Percentiles rank a stretch among this genome's conserved stretches.
Conservation (phyloP, 2,888 invertebrate genomes). For the Chamaedrilus cognettii region DNA sequence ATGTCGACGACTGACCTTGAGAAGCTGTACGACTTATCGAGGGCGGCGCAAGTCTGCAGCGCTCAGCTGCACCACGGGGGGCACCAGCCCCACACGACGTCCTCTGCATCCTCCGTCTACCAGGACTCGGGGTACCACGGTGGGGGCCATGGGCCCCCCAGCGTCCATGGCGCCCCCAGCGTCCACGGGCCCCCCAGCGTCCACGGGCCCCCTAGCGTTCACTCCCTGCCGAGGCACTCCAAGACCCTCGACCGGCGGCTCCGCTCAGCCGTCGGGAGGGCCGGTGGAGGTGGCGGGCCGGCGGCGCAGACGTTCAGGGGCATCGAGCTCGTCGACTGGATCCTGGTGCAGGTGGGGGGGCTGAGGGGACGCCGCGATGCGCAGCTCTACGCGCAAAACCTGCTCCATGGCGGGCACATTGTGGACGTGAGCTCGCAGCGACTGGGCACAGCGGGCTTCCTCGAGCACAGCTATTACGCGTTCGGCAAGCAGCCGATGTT, state of each 20-base stretch:
- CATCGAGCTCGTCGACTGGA: constrained; percentile 22
- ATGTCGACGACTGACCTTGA: constrained; percentile 6
- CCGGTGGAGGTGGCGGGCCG: background rate
- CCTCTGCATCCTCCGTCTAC: constrained; percentile 10
- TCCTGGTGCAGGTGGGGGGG: constrained; percentile 17
- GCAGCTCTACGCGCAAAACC: constrained; percentile 18
- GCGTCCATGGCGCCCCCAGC: background rate
- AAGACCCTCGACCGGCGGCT: constrained; percentile 9
- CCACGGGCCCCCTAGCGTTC: background rate
- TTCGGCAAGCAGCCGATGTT: no score
- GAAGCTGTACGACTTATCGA: background rate
- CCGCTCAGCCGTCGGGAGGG: background rate
- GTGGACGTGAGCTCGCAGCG: background rate
- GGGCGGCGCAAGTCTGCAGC: no score
- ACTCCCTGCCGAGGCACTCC: background rate
- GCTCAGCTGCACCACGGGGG: background rate
- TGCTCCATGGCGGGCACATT: constrained; percentile 19
- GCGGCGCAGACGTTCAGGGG: constrained; percentile 21
- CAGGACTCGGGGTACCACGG: constrained; percentile 16
- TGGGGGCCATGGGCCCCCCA: background rate
- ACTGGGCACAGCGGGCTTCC: background rate
- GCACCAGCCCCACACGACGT: background rate
- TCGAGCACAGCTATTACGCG: background rate
- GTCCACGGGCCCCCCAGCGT: background rate
- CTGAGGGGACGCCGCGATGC: constrained; percentile 20